Conservation (phyloP, 2,888 invertebrate species). For the Entomobrya multifasciata region DNA sequence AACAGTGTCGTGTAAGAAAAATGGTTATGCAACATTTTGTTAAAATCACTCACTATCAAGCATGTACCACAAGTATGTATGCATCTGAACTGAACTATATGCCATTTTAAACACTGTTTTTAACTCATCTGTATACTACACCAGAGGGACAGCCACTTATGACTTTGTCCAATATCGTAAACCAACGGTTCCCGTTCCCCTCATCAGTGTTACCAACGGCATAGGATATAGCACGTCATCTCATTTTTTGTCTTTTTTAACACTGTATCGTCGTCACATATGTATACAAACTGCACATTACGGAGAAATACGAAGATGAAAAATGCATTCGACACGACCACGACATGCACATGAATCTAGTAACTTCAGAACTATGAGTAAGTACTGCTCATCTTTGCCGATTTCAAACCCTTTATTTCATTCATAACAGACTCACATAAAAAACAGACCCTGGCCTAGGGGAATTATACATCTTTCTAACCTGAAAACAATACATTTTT, state of each 20-base stretch:
- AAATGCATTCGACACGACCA: not conserved
- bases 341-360: not conserved
- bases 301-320: slow-evolving; percentile 11
- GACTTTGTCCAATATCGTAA: slow-evolving; percentile 10
- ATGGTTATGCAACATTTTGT: too few relatives aligned
- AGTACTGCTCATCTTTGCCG: too few relatives aligned
- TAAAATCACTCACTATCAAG: too few relatives aligned
- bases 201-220: not conserved
- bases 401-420: not conserved
- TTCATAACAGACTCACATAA: not conserved
- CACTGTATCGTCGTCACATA: not conserved
- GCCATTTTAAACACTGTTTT: not conserved
- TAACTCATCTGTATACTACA: not conserved
- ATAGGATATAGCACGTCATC: not conserved
- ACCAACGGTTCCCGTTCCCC: slow-evolving; percentile 33
- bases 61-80: not conserved
- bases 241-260: slow-evolving; percentile 16
- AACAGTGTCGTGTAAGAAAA: too few relatives aligned
- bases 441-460: too few relatives aligned
- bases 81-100: not conserved
- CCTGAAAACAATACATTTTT: not conserved
- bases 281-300: not conserved
- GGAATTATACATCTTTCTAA: too few relatives aligned
- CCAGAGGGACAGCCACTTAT: not conserved
- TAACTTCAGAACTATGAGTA: too few relatives aligned